Evolutionary conservation across 2,113 vertebrate species (phyloP), one percentile per base, ranked within the genome.

Genomic region (Etheostoma spectabile): DNA sequence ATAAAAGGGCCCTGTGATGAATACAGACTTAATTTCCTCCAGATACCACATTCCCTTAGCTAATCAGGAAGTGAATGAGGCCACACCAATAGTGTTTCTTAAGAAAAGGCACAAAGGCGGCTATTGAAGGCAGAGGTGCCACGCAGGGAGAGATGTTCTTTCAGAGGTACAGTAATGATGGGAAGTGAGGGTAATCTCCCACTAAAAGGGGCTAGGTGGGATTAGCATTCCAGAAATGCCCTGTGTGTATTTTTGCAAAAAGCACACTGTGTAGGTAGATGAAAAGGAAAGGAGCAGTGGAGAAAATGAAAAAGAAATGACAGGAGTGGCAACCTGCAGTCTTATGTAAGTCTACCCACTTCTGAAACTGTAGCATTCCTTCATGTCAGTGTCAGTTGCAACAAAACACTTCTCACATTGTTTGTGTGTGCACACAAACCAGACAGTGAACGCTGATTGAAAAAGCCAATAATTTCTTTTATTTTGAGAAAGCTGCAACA

Each of bases 31-130:
- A 3, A 86, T 84, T 89, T 86, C 82, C 82, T 80, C 70, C 76
- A 87, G 78, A 86, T 66, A 75, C 79, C 80, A 76, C 82, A 79
- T 76, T 87, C 85, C 89, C 63, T 65, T 18, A 11, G 51, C 59
- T 82, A 84, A 83, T 91, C 86, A 90, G 85, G 78, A 88, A 88
- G 88, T 42, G 79, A 89, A 79, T 14, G 76, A 84, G 86, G 89
- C 92, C 77, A 87, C 86, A 53, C 71, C 68, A 60, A 79, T 82
- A 69, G 79, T 86, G 90, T 93, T 93, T 92, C 83, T 84, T 86
- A 82, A 85, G 77, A 65, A 75, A 84, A 88, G 77, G 74, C 84
- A 94, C 92, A 95, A 93, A 93, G 88, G 85, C 76, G 8, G 76
- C 88, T 80, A 94, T 92, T 94, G 89, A 93, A 86, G 64, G 84